These are phyloP conservation scores for Plodia interpunctella DNA, from an alignment of 1,140 invertebrate species.

Conservation along the genomic window DNA sequence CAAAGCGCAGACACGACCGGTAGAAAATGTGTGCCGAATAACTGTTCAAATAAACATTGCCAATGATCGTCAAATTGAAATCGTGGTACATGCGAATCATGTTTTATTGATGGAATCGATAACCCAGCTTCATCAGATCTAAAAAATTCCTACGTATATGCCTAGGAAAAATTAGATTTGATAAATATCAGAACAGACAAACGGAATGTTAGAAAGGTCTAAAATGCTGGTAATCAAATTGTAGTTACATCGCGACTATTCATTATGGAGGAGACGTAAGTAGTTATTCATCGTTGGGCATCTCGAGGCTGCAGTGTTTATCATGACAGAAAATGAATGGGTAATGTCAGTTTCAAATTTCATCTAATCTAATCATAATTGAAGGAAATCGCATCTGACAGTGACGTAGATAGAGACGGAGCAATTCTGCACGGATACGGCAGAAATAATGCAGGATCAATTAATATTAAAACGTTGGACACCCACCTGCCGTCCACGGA, in stretches of 20 bases:
- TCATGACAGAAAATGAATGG: not conserved
- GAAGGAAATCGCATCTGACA: slow-evolving; percentile 3
- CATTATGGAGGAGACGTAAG: not conserved
- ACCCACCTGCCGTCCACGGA: slow-evolving; percentile 39
- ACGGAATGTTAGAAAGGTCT: not conserved
- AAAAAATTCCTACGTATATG: slow-evolving; percentile 11
- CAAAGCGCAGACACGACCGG: slow-evolving; percentile 34
- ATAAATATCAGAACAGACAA: too few relatives aligned
- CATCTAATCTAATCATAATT: slow-evolving; percentile 4
- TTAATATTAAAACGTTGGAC: slow-evolving; percentile 42
- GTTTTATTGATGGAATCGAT: slow-evolving; percentile 43
- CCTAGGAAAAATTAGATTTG: not conserved
- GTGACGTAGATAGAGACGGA: slow-evolving; percentile 13
- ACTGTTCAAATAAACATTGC: slow-evolving; percentile 67
- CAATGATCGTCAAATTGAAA: slow-evolving; percentile 59
- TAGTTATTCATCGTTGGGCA: not conserved
- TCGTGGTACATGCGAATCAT: slow-evolving; percentile 38
- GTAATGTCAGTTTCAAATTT: not conserved
- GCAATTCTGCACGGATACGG: slow-evolving; percentile 20
- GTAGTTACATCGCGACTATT: not conserved
- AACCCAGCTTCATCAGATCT: slow-evolving; percentile 22
- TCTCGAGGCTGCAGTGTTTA: not conserved
- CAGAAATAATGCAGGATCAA: slow-evolving; percentile 35
- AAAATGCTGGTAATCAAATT: not conserved
- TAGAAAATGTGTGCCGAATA: slow-evolving; percentile 62